Evolutionary conservation across 1,140 invertebrate species (phyloP).

Genomic region (Drosophila prosaltans): DNA sequence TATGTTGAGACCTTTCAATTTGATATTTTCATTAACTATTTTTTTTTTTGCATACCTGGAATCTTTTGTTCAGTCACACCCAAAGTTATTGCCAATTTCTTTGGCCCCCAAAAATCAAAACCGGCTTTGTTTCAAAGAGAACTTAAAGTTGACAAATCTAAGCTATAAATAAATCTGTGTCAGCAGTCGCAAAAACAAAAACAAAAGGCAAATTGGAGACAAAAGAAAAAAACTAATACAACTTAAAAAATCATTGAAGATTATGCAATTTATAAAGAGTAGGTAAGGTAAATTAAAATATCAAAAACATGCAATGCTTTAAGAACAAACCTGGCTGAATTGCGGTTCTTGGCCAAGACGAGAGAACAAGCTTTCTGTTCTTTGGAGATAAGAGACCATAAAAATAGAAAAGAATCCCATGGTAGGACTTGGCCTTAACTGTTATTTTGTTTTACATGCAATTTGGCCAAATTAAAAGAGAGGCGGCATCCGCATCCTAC

Average conservation of each 20-base stretch:
- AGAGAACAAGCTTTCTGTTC: slow-evolving; percentile 13
- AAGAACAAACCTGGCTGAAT: background rate
- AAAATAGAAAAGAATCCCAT: slow-evolving; percentile 1
- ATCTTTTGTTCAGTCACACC: slow-evolving; percentile 6
- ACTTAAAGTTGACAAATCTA: slow-evolving; percentile 10
- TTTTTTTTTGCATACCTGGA: background rate
- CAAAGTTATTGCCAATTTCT: slow-evolving; percentile 3
- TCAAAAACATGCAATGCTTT: slow-evolving; percentile 8
- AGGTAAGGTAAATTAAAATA: slow-evolving; percentile 17
- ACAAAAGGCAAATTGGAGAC: background rate
- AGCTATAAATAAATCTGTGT: slow-evolving; percentile 28
- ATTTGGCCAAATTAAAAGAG: background rate
- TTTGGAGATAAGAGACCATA: background rate
- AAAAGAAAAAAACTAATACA: slow-evolving; percentile 6
- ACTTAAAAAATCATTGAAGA: slow-evolving; percentile 10
- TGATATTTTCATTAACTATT: background rate
- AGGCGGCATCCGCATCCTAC: slow-evolving; percentile 10
- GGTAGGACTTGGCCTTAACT: slow-evolving; percentile 7
- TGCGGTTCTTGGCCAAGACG: background rate
- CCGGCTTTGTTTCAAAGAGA: slow-evolving; percentile 4
- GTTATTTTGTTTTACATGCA: background rate
- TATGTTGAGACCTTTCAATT: background rate
- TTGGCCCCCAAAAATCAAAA: slow-evolving; percentile 10
- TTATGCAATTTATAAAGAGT: slow-evolving; percentile 23
- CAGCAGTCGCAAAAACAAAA: background rate